Conservation (phyloP, 2,113 vertebrate species). For the Nyctereutes procyonoides region DNA sequence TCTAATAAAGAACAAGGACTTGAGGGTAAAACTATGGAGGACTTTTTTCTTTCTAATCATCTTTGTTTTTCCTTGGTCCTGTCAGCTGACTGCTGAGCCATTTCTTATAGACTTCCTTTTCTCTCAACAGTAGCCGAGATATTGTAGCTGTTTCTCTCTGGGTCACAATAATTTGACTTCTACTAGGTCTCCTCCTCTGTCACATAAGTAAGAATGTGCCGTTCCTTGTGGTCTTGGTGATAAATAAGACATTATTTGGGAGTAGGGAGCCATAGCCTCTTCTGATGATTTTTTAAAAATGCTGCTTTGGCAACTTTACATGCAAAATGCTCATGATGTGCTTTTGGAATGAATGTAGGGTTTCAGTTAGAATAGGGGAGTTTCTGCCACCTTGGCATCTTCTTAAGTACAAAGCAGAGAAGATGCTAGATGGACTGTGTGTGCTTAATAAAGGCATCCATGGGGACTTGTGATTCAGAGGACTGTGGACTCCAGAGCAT, state of each 20-base stretch:
- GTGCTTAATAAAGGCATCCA: constrained; percentile 90
- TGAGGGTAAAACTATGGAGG: constrained; percentile 88
- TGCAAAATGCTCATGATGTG: constrained; percentile 89
- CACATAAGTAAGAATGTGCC: constrained; percentile 93
- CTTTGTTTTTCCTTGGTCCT: constrained; percentile 93
- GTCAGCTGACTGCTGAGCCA: constrained; percentile 91
- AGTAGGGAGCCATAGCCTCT: constrained; percentile 86
- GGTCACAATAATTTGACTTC: constrained; percentile 90
- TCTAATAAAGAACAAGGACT: constrained; percentile 90
- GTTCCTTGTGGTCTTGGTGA: constrained; percentile 92
- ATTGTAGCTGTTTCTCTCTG: constrained; percentile 91
- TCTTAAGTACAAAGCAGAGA: constrained; percentile 89
- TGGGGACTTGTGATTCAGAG: constrained; percentile 91
- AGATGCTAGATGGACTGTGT: constrained; percentile 89
- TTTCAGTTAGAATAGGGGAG: constrained; percentile 86
- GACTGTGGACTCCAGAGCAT: constrained; percentile 91
- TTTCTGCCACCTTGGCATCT: constrained; percentile 76
- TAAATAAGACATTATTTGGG: constrained; percentile 92
- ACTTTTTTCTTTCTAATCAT: constrained; percentile 90
- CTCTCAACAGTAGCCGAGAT: constrained; percentile 89
- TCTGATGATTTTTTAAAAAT: constrained; percentile 87
- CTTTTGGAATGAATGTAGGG: constrained; percentile 89
- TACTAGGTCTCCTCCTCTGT: constrained; percentile 92
- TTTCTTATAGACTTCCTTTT: constrained; percentile 91
- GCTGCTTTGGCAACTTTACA: constrained; percentile 90